Base-by-base conservation (phyloP, 2,797 vertebrate genomes). In the Galaxias olidus region DNA sequence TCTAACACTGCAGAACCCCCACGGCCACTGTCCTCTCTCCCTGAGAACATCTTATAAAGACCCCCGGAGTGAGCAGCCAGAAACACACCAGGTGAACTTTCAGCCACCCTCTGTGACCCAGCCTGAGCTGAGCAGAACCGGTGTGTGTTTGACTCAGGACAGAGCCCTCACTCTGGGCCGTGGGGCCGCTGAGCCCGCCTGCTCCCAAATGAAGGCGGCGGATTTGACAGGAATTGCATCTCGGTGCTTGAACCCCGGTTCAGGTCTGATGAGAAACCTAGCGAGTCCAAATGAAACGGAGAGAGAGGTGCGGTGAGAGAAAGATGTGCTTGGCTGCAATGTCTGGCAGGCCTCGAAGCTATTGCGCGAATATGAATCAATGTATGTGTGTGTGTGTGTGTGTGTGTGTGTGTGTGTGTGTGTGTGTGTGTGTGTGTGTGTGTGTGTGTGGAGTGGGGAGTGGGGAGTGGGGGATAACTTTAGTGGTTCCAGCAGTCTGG, bases 61-160 rank as follows among this genome's bases (percentile, higher is more conserved):
- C 3, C 6, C 30, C 6, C 30, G 30, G 30, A 3, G 30, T 2
- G 30, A 30, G 30, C 30, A 30, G 30, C 30, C 41, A 1, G 59
- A 49, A 54, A 42, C n/a, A n/a, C n/a, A 60, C 50, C 46, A 73
- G 42, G 52, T 69, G 62, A 68, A 68, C 65, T 30, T 45, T 47
- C 48, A 52, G 7, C 20, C 47, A 59, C 55, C 65, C 10, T 42
- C 55, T 52, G 40, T 58, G 45, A 68, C 15, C 60, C 48, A 40
- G 30, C 64, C 51, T 71, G 51, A 30, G 17, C 47, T 30, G 47
- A 42, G 61, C 63, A 59, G 40, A 59, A 54, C 45, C 58, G 71
- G 72, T 79, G 59, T 75, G 74, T 63, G 61, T 51, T 1, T 4
- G 61, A 69, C 65, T 51, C 12, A 69, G 80, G 76, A 69, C 45